phyloP scores from a whole-genome alignment of 2,797 vertebrate genomes.

The Gallinago solitaria region DNA sequence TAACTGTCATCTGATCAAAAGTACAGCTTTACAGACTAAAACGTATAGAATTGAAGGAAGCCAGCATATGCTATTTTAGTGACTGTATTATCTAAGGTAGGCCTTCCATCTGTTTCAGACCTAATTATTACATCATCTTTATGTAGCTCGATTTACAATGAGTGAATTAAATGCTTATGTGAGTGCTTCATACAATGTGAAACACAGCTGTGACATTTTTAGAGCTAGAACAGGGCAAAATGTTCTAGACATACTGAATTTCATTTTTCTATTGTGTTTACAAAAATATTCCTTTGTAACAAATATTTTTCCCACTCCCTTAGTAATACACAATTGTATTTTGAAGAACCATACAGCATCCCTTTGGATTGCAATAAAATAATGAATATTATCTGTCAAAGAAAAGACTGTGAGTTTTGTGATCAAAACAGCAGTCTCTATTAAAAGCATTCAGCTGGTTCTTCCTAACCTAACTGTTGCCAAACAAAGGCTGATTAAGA shows the following conservation, averaged over 20 bases:
- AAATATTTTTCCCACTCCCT: slow-evolving; percentile 37
- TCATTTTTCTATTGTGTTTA: slow-evolving; percentile 39
- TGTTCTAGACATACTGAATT: slow-evolving; percentile 19
- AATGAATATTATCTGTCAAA: slow-evolving; percentile 3
- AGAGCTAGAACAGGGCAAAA: slow-evolving; percentile 31
- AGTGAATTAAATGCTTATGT: slow-evolving; percentile 51
- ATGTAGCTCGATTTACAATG: slow-evolving; percentile 47
- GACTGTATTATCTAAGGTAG: slow-evolving; percentile 39
- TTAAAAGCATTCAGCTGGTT: slow-evolving; percentile 37
- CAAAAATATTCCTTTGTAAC: slow-evolving; percentile 9
- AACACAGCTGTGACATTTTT: slow-evolving; percentile 56
- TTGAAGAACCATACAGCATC: neutral
- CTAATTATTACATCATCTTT: slow-evolving; percentile 63
- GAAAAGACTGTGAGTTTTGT: neutral
- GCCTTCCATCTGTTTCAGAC: slow-evolving; percentile 53
- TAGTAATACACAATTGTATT: neutral
- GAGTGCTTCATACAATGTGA: slow-evolving; percentile 39
- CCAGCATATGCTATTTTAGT: slow-evolving; percentile 50
- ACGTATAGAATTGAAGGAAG: slow-evolving; percentile 41
- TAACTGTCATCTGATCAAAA: slow-evolving; percentile 19
- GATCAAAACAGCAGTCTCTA: slow-evolving; percentile 28
- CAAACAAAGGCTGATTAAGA: slow-evolving; percentile 69
- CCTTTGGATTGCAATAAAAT: neutral
- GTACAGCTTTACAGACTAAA: slow-evolving; percentile 3
- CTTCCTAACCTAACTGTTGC: slow-evolving; percentile 46